These are phyloP conservation scores for Danio tinwini DNA, from an alignment of 2,797 vertebrate genomes.

Conservation along the genomic window DNA sequence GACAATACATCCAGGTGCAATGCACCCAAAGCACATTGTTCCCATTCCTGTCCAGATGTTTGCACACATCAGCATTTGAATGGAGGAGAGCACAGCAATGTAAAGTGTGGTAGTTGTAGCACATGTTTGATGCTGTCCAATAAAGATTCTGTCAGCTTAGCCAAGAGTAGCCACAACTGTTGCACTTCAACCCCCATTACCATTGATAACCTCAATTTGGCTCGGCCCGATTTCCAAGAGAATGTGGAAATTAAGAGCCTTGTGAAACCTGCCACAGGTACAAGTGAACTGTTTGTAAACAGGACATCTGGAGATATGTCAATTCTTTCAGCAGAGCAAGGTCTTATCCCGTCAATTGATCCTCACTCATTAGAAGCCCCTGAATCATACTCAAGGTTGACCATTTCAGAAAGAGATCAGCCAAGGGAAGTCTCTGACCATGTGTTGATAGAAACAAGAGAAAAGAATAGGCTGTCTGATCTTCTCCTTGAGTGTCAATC, in stretches of 20 bases:
- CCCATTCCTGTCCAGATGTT: conserved; percentile 73
- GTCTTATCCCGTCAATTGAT: conserved; percentile 63
- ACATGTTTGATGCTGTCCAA: conserved; percentile 82
- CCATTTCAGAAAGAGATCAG: conserved; percentile 69
- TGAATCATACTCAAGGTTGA: conserved; percentile 68
- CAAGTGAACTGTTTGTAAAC: conserved; percentile 70
- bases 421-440: conserved; percentile 50
- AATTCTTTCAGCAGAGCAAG: conserved; percentile 60
- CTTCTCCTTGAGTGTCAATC: conserved; percentile 51
- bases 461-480: conserved; percentile 50
- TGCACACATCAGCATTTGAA: conserved; percentile 67
- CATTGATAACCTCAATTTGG: conserved; percentile 69
- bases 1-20: conserved; percentile 73
- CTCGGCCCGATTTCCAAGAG: conserved; percentile 56
- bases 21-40: conserved; percentile 75
- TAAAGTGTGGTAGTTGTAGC: conserved; percentile 76
- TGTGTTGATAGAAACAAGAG: conserved; percentile 54
- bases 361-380: conserved; percentile 72
- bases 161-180: conserved; percentile 79
- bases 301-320: conserved; percentile 65
- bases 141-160: conserved; percentile 76
- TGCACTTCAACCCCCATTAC: conserved; percentile 72
- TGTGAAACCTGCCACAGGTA: conserved; percentile 44
- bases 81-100: conserved; percentile 64
- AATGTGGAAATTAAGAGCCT: conserved; percentile 47